phyloP scores from a whole-genome alignment of 2,113 vertebrate genomes.

The Dasyprocta punctata region DNA sequence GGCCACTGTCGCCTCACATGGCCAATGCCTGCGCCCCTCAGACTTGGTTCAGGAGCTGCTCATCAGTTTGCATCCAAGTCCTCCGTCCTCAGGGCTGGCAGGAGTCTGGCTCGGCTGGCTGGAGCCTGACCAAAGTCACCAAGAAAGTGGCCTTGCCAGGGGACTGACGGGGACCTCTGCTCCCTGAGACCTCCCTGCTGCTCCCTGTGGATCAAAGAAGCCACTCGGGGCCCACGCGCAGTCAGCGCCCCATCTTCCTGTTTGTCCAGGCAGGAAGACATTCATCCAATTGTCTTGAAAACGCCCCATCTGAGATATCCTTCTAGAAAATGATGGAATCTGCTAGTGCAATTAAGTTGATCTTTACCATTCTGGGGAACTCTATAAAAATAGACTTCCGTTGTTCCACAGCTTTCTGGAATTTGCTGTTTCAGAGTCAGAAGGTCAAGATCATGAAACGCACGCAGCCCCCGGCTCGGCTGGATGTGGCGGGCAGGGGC shows the following conservation, averaged over 20 bases:
- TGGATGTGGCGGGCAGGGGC: background rate
- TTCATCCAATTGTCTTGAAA: background rate
- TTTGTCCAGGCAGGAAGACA: slow-evolving; percentile 1
- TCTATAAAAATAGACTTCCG: background rate
- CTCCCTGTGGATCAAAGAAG: background rate
- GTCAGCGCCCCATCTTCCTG: background rate
- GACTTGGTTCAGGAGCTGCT: background rate
- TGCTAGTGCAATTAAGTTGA: background rate
- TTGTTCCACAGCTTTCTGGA: background rate
- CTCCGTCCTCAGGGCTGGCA: accelerated
- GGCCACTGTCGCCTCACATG: background rate
- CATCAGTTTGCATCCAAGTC: background rate
- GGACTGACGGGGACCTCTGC: accelerated
- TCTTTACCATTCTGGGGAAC: slow-evolving; percentile 17
- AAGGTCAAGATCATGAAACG: background rate
- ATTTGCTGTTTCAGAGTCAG: background rate
- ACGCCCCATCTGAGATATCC: background rate
- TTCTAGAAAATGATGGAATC: slow-evolving; percentile 17
- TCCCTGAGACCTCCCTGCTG: no score
- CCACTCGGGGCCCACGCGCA: accelerated
- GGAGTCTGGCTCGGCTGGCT: accelerated
- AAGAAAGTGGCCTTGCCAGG: background rate
- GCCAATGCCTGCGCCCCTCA: background rate
- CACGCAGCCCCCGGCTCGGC: background rate
- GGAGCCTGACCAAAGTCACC: background rate